phyloP scores from a whole-genome alignment of 2,888 invertebrate genomes.

The Hydrotaea cyrtoneurina region DNA sequence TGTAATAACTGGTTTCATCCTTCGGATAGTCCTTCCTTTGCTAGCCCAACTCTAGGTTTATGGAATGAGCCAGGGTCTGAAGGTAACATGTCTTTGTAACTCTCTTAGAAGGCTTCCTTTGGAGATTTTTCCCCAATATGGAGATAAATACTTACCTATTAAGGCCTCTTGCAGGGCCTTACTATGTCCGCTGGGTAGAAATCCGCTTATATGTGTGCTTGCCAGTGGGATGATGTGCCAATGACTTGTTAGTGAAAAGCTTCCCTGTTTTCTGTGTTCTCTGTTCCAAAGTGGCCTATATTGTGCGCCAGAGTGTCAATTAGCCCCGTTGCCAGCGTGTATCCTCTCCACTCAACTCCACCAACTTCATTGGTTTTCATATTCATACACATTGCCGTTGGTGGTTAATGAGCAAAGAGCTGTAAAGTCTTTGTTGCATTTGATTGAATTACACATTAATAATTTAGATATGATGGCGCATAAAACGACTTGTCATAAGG shows the following conservation, averaged over 20 bases:
- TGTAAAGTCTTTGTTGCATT: not conserved
- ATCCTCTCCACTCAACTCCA: not conserved
- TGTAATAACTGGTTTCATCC: too few species aligned
- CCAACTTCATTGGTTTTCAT: not conserved
- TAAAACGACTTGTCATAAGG: not conserved
- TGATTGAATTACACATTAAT: conserved; percentile 11
- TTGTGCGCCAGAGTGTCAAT: conserved; percentile 44
- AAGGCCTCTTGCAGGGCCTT: too few species aligned
- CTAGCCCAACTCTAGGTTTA: too few species aligned
- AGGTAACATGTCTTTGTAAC: too few species aligned
- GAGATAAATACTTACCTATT: too few species aligned
- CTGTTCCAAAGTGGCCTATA: not conserved
- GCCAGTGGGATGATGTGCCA: not conserved
- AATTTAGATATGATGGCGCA: not conserved
- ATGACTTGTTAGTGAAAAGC: not conserved
- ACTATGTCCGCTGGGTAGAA: too few species aligned
- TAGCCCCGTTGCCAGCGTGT: conserved; percentile 54
- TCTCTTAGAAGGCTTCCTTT: too few species aligned
- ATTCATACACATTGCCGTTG: not conserved
- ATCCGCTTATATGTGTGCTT: not conserved
- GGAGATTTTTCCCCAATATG: too few species aligned
- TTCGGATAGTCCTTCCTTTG: too few species aligned
- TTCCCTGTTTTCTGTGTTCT: not conserved
- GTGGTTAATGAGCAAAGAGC: not conserved
- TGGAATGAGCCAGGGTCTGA: too few species aligned